Evolutionary conservation across 1,140 invertebrate species (phyloP), one percentile per base, ranked within the genome.

Genomic region (Musca domestica): DNA sequence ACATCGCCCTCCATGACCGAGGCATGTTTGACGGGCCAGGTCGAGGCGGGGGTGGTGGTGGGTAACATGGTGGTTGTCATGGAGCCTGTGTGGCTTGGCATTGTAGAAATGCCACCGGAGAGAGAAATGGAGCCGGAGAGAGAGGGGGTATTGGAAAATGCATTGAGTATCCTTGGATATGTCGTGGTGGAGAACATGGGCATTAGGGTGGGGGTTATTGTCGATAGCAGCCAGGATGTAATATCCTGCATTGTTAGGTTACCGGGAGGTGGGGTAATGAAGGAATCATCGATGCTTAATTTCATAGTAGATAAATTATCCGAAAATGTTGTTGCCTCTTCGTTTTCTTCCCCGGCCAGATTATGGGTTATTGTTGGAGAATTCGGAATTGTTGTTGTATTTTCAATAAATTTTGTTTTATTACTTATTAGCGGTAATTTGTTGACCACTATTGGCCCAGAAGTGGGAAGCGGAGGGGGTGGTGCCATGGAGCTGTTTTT

Each of bases 11-110:
- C 90, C 3, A 96, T 88, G 14, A 91, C 87, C 0, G 93, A 91
- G 54, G 93, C 91, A 72, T 90, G 87, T 73, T 95, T 95, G 9
- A 93, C 86, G 0, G 95, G 95, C 95, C 95, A 95, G 5, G 51
- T 52, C 17, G 27, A 67, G 22, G 66, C 56, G 2, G 58, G 19
- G 0, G 69, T 22, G 12, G 64, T 66, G 14, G 49, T 30, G 27
- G 27, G n/a, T n/a, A n/a, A n/a, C n/a, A n/a, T 56, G 25, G 15
- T 46, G 30, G 9, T 46, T 12, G n/a, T 10, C 10, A 4, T 51
- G 47, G 41, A 12, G 15, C 10, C 23, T 19, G 14, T 22, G 48
- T 66, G 1, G 64, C 12, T 5, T 23, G n/a, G 7, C 17, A 51
- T 9, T 52, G 30, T 47, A 48, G 23, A 14, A 34, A 7, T 23